Evolutionary conservation across 30 jellyfish, hydroid and myxozoan species (phyloP), one percentile per base, ranked within the genome.

Genomic region (Mastigias papua): DNA sequence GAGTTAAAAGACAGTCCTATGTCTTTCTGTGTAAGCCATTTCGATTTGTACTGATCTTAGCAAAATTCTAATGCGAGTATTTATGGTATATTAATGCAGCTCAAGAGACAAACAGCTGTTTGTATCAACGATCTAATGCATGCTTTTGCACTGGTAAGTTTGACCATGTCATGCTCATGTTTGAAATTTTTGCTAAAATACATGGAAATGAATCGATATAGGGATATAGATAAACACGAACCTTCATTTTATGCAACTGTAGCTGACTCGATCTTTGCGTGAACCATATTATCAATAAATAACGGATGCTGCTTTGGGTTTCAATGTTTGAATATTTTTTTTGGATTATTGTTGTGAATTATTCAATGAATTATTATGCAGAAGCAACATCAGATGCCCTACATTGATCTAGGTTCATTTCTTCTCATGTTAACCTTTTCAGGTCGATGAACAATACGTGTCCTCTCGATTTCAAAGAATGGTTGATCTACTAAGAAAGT

Each of bases 371-470:
- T 6, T 16, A 8, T 46, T 16, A 46, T 46, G 8, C 60, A 46
- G 8, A 46, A 6, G 16, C 16, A 6, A 6, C 60, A 46, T 46
- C 16, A 46, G 16, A 46, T 5, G 25, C 17, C 67, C 17, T 19
- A 19, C 25, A 54, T 19, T 54, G 3, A 11, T 54, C 67, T 54
- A 54, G 2, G 27, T 11, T 2, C 0, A 19, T 63, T 23, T 63
- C 74, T 9, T 4, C 0, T 20, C 3, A 17, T 0, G 35, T 63
- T 63, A 11, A 23, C 17, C 19, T 51, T 72, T 72, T 72, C 37
- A 72, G 83, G 66, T 72, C 69, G 83, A 72, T 19, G 83, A 72
- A 37, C 65, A 72, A 21, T 72, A 34, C 17, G 35, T 29, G 25
- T 34, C 69, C 8, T 72, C 83, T 26, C 64, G 83, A 20, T 51